Evolutionary conservation across 2,113 vertebrate species (phyloP), one percentile per base, ranked within the genome.

Genomic region (Ailurus styani): DNA sequence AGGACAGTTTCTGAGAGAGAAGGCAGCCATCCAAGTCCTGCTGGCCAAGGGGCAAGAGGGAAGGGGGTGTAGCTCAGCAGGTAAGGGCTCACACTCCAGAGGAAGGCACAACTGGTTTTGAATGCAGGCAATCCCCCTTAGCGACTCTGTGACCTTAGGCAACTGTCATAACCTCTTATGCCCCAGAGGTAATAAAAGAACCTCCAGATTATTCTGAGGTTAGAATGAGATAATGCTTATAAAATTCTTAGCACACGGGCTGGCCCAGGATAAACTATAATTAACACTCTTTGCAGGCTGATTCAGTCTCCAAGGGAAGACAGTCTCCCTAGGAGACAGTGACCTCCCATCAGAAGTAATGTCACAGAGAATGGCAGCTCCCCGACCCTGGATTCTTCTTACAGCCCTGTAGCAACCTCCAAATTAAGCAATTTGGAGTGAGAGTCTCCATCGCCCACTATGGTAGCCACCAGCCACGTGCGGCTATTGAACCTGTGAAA

Each of bases 161-260:
- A 96, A 72, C 77, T 93, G 73, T 70, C 54, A 96, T 64, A 91
- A 54, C 87, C 83, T 97, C 78, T 91, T 79, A 70, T 64, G 84
- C 34, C 42, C 79, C 85, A 92, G 42, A 87, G 64, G 37, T 73
- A 92, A 87, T 87, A 52, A 94, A 75, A 93, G 86, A 93, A 60
- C 29, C 13, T 87, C 55, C 70, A 87, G 50, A 81, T 47, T 82
- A 20, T 81, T 81, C 75, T 81, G 68, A 52, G 20, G 34, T 89
- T 57, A 87, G 87, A 70, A 84, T 62, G 68, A 95, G 55, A 90
- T 37, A 64, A 62, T 66, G 40, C 77, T 64, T 84, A 21, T 57
- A 68, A 94, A 93, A 20, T 70, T 97, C 75, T 93, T 70, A 85
- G 68, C 60, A 70, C 55, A 87, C 0, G 2, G 7, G 14, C 52